These are phyloP conservation scores for Helleia helle DNA, from an alignment of 2,888 invertebrate genomes.

Conservation along the genomic window DNA sequence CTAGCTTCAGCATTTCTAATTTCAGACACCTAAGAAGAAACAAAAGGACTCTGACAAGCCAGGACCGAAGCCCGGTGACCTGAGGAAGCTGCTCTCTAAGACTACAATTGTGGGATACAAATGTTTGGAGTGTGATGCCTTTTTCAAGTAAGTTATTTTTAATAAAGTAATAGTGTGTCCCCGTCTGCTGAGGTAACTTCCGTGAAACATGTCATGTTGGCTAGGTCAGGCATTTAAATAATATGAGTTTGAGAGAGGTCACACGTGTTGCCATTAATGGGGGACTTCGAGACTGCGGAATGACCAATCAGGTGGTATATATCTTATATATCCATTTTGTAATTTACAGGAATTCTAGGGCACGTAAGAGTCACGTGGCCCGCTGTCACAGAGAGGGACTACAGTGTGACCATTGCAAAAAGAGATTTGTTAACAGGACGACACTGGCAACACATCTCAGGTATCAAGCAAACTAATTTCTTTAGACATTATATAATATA, in stretches of 20 bases:
- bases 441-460: conserved; percentile 56
- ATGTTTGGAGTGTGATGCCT: conserved; percentile 63
- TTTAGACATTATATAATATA: too few species aligned
- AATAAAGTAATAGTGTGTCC: too few species aligned
- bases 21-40: conserved; percentile 23
- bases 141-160: conserved; percentile 65
- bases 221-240: too few species aligned
- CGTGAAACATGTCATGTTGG: too few species aligned
- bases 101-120: conserved; percentile 62
- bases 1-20: too few species aligned
- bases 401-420: conserved; percentile 61
- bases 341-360: conserved; percentile 43
- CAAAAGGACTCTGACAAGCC: conserved; percentile 26
- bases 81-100: conserved; percentile 52
- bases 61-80: conserved; percentile 40
- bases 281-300: too few species aligned
- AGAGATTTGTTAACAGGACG: conserved; percentile 55
- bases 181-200: too few species aligned
- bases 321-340: too few species aligned
- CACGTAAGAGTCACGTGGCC: conserved; percentile 56
- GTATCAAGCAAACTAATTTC: too few species aligned
- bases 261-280: too few species aligned
- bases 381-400: conserved; percentile 53
- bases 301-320: too few species aligned
- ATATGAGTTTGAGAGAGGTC: too few species aligned